phyloP scores from a whole-genome alignment of 1,140 invertebrate species.

The Tachypleus tridentatus region DNA sequence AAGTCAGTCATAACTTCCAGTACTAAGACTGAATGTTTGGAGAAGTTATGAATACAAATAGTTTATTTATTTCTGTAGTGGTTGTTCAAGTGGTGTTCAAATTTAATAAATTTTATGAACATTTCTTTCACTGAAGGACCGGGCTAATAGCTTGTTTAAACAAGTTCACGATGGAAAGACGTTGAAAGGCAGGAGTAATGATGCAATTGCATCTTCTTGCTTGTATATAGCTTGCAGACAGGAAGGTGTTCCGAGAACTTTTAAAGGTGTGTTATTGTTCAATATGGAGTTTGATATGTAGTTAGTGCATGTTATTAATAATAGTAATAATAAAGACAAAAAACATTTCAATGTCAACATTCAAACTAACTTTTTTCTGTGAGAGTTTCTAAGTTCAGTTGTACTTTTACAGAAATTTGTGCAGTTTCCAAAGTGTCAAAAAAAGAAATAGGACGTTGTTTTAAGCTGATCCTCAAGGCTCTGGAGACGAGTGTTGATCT shows the following conservation, averaged over 20 bases:
- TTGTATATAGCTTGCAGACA: constrained; percentile 98
- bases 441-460: constrained; percentile 96
- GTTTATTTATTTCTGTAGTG: too few species aligned
- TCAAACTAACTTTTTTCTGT: not conserved
- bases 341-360: not conserved
- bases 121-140: constrained; percentile 41
- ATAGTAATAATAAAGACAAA: not conserved
- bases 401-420: constrained; percentile 23
- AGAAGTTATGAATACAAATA: constrained; percentile 14
- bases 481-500: constrained; percentile 89
- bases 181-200: constrained; percentile 85
- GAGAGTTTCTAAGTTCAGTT: too few species aligned
- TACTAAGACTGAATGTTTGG: too few species aligned
- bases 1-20: too few species aligned
- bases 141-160: constrained; percentile 93
- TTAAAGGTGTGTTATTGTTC: constrained; percentile 54
- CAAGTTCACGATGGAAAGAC: constrained; percentile 97
- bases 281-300: constrained; percentile 2
- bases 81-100: not conserved
- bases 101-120: not conserved
- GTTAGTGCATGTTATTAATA: not conserved
- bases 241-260: constrained; percentile 95
- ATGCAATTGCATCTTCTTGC: constrained; percentile 97
- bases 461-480: constrained; percentile 86
- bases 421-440: constrained; percentile 57